phyloP scores from a whole-genome alignment of 2,113 vertebrate genomes.

The Vidua chalybeata region DNA sequence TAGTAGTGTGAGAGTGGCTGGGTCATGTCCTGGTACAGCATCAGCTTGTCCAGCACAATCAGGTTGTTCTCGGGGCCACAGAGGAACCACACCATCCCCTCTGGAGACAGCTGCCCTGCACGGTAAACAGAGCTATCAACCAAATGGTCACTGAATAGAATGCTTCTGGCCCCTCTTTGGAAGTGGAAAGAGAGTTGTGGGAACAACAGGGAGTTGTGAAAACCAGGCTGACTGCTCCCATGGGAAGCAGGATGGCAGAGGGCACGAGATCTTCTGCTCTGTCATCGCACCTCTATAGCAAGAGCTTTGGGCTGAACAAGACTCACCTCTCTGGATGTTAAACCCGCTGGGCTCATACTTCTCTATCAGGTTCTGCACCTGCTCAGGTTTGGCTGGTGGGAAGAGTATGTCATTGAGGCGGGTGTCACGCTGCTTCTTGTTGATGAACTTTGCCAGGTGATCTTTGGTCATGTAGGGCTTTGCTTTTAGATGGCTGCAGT shows the following conservation, averaged over 20 bases:
- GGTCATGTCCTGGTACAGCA: slow-evolving; percentile 89
- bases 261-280: not conserved
- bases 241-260: not conserved
- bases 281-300: not conserved
- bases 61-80: slow-evolving; percentile 89
- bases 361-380: slow-evolving; percentile 90
- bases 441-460: slow-evolving; percentile 93
- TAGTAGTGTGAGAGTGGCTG: slow-evolving; percentile 94
- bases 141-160: not conserved
- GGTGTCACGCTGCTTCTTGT: slow-evolving; percentile 91
- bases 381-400: slow-evolving; percentile 84
- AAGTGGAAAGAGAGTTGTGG: too few relatives aligned
- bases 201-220: not conserved
- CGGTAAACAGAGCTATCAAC: not conserved
- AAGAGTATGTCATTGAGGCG: slow-evolving; percentile 92
- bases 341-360: slow-evolving; percentile 88
- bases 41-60: slow-evolving; percentile 83
- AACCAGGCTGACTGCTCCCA: not conserved
- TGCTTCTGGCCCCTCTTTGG: not conserved
- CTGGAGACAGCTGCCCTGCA: slow-evolving; percentile 90
- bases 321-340: slow-evolving; percentile 90
- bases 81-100: slow-evolving; percentile 90
- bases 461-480: slow-evolving; percentile 98
- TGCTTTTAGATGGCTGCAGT: slow-evolving; percentile 79
- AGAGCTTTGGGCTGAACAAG: too few relatives aligned